Conservation (phyloP, 2,113 vertebrate genomes). For the Hippocampus zosterae region DNA sequence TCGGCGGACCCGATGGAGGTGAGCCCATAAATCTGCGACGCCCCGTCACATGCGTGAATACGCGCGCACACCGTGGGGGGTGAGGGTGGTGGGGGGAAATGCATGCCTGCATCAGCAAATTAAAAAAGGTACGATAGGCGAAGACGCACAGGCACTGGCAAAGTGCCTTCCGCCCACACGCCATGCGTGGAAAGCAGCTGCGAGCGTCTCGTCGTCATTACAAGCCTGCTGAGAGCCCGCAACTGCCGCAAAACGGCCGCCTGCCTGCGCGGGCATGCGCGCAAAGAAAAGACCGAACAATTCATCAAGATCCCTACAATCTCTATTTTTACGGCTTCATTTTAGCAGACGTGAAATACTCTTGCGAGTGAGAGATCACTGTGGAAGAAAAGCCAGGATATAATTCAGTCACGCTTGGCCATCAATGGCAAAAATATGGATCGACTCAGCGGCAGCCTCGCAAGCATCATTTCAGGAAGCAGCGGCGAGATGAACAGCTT, state of each 20-base stretch:
- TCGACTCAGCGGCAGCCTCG: neutral
- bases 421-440: neutral
- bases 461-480: neutral
- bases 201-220: slow-evolving; percentile 28
- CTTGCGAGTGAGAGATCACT: neutral
- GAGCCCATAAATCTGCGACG: slow-evolving; percentile 42
- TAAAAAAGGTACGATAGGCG: slow-evolving; percentile 26
- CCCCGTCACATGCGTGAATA: neutral
- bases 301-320: neutral
- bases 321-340: neutral
- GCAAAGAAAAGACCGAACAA: neutral
- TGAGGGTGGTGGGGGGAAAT: too few relatives aligned
- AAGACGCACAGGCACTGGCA: slow-evolving; percentile 4
- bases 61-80: neutral
- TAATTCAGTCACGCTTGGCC: neutral
- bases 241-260: neutral
- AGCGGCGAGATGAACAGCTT: neutral
- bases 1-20: slow-evolving; percentile 40
- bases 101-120: slow-evolving; percentile 20
- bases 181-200: slow-evolving; percentile 10
- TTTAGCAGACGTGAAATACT: neutral
- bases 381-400: neutral
- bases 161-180: slow-evolving; percentile 12
- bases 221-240: slow-evolving; percentile 15
- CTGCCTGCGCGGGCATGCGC: too few relatives aligned